These are phyloP conservation scores for Poecile atricapillus DNA, from an alignment of 2,113 vertebrate species.

Conservation along the genomic window DNA sequence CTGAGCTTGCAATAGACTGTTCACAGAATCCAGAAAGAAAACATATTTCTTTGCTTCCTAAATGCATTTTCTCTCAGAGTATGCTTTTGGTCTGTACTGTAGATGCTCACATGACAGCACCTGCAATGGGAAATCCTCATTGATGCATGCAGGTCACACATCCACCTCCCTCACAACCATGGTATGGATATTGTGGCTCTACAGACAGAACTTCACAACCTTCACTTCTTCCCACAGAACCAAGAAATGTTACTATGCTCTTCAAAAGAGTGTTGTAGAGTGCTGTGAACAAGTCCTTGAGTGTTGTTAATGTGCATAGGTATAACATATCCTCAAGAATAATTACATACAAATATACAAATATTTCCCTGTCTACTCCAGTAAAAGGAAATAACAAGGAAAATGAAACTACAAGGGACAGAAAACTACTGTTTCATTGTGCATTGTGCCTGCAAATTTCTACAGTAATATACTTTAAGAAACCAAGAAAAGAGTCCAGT, in stretches of 20 bases:
- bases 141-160: not conserved
- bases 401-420: not conserved
- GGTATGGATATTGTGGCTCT: not conserved
- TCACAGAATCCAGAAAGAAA: not conserved
- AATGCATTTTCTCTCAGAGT: not conserved
- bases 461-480: not conserved
- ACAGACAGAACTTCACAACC: not conserved
- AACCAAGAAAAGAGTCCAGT: not conserved
- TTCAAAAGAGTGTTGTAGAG: not conserved
- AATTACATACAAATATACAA: not conserved
- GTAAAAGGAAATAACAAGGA: not conserved
- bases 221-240: not conserved
- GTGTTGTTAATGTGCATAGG: not conserved
- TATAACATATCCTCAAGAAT: not conserved
- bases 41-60: not conserved
- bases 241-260: not conserved
- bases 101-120: not conserved
- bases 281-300: not conserved
- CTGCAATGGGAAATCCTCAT: rapidly evolving
- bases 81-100: rapidly evolving
- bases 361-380: not conserved
- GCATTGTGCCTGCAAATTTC: not conserved
- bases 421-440: not conserved
- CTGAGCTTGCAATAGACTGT: not conserved
- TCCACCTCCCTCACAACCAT: not conserved